phyloP scores from a whole-genome alignment of 2,888 invertebrate genomes.

The Carterocephalus palaemon region DNA sequence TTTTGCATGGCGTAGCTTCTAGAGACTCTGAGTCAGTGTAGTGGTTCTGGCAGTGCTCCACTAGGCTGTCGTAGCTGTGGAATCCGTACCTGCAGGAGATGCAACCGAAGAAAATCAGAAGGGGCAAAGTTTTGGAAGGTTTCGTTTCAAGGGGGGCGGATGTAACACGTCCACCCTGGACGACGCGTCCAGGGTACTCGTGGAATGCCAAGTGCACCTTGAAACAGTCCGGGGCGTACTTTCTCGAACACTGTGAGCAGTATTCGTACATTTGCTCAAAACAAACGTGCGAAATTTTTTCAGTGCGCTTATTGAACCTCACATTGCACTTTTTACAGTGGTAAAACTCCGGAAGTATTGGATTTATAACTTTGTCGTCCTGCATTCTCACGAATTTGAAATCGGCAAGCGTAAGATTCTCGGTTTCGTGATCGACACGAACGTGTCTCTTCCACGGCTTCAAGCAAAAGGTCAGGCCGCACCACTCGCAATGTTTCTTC shows the following conservation, averaged over 20 bases:
- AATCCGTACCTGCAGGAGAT: conserved; percentile 40
- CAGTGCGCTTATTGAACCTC: conserved; percentile 26
- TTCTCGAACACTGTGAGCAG: conserved; percentile 20
- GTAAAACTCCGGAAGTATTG: conserved; percentile 36
- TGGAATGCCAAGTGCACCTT: conserved; percentile 43
- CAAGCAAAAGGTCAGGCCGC: conserved; percentile 38
- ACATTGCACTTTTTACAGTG: conserved; percentile 41
- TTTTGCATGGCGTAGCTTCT: conserved; percentile 33
- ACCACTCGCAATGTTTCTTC: conserved; percentile 36
- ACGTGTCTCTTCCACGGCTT: conserved; percentile 28
- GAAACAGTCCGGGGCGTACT: conserved; percentile 36
- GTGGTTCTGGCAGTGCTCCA: conserved; percentile 53
- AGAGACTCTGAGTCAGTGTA: conserved; percentile 33
- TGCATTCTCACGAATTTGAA: conserved; percentile 34
- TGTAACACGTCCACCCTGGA: too few species aligned
- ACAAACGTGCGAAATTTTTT: neutral
- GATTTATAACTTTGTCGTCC: conserved; percentile 29
- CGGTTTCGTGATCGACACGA: conserved; percentile 25
- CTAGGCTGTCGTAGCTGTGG: conserved; percentile 47
- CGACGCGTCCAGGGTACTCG: conserved; percentile 30
- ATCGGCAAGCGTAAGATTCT: conserved; percentile 35
- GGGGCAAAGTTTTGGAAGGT: neutral
- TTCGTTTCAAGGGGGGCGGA: too few species aligned
- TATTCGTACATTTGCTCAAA: neutral
- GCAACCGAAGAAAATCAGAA: conserved; percentile 42